Evolutionary conservation across 2,113 vertebrate species (phyloP), one percentile per base, ranked within the genome.

Genomic region (Craseonycteris thonglongyai): DNA sequence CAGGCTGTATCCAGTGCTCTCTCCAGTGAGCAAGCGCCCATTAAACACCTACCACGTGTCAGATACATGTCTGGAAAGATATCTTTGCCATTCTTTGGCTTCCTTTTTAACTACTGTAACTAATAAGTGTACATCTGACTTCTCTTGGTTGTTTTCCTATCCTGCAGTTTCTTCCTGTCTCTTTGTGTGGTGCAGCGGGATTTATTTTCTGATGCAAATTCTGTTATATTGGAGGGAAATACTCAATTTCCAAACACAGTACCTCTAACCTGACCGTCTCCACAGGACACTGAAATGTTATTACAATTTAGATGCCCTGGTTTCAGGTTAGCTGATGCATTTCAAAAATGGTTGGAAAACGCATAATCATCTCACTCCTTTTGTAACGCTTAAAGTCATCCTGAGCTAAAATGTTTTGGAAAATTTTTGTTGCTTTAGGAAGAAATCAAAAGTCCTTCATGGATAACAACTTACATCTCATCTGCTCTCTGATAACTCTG

Each of bases 1-100:
- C 61, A 63, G 61, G 38, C 79, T 49, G 30, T 21, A 40, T n/a
- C 54, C 49, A 54, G 1, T 12, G n/a, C 28, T 5, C 51, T 86
- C 30, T 14, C 54, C 58, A 40, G 33, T 1, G 26, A 51, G 45
- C 66, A 91, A 66, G 72, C 75, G 56, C 22, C 81, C 49, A 82
- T 79, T 89, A 82, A 72, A 85, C 79, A 93, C 45, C 89, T 51
- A 74, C 86, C 92, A n/a, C n/a, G 8, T 86, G 68, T 86, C 76
- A 61, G 40, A 51, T 12, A 0, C 12, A 8, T 22, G 81, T 65
- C 33, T 33, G 47, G 14, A 63, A 84, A 84, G 47, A 12, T 5
- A 10, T 30, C 75, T 65, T 61, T 72, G 59, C 38, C 7, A 7
- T 54, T 65, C 85, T 47, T 33, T 42, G 72, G 35, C 38, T 28